phyloP scores from a whole-genome alignment of 2,888 invertebrate species.

The Smittia sp. region DNA sequence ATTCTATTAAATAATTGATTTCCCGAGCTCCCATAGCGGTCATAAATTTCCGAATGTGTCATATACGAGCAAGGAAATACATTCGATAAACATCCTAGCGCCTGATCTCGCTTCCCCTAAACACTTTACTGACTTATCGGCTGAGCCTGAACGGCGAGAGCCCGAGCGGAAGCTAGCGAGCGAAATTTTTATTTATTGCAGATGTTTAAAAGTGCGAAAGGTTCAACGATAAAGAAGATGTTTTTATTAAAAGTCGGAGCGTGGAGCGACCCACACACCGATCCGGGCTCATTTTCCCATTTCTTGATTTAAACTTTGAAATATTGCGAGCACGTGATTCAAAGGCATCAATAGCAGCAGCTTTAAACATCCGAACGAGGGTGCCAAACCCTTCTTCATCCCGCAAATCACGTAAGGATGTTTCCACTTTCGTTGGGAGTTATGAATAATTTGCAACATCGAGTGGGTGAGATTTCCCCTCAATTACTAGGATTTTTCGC shows the following conservation, averaged over 20 bases:
- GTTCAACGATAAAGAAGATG: background rate
- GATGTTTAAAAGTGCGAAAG: constrained; percentile 12
- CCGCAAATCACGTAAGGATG: constrained; percentile 6
- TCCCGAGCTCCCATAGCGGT: constrained; percentile 18
- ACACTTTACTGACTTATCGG: constrained; percentile 10
- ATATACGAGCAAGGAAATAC: constrained; percentile 9
- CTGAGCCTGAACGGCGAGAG: background rate
- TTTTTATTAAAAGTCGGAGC: constrained; percentile 40
- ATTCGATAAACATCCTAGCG: constrained; percentile 13
- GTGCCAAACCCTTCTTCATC: background rate
- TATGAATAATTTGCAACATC: constrained; percentile 6
- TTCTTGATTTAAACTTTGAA: constrained; percentile 39
- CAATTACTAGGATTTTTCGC: background rate
- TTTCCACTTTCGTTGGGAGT: background rate
- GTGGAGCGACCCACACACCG: constrained; percentile 20
- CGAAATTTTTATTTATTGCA: constrained; percentile 27
- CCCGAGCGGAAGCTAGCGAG: background rate
- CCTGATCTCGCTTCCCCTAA: background rate
- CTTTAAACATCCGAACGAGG: constrained; percentile 27
- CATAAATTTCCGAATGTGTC: constrained; percentile 37
- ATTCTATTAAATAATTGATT: constrained; percentile 40
- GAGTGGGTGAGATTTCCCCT: background rate
- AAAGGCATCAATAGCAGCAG: constrained; percentile 30
- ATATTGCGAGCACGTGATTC: constrained; percentile 40
- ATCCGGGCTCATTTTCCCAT: background rate